Evolutionary conservation across 2,888 invertebrate species (phyloP), one percentile per base, ranked within the genome.

Genomic region (Lathronympha strigana): DNA sequence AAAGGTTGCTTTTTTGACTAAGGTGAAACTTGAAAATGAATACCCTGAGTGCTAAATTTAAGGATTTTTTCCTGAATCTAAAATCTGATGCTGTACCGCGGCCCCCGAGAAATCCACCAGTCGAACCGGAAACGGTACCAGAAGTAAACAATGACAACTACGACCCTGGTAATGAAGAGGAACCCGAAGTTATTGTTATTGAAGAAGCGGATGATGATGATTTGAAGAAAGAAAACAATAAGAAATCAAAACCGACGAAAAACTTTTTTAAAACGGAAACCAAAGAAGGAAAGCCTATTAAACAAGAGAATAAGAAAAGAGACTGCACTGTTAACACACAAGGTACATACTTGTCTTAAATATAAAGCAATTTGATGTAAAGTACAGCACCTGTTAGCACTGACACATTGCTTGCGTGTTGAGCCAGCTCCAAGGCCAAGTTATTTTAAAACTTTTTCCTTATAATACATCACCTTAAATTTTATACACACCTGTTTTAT

Each of bases 81-180:
- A 93, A 92, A 69, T 86, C 93, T 1, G 93, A 93, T 70, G 93
- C 93, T 8, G 83, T 88, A 40, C 93, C 93, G 0, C 86, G 86
- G 72, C 82, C 92, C 5, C 93, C 93, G 0, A 81, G 93, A 43
- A 74, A 80, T 33, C 71, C 70, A 21, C 71, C 69, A 38, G 71
- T 72, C 15, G 74, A 71, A n/a, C 70, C 73, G 21, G 69, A 71
- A 33, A 63, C 57, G 21, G 38, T 38, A 17, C 43, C 21, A 17
- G 57, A 63, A 17, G 63, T 64, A 57, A 58, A 64, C 53, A 60
- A 70, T 53, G 70, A 71, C n/a, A 67, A 73, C 15, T 71, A 73
- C 9, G 49, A 66, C n/a, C 23, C 53, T 17, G 28, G 31, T 21
- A 60, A 55, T 36, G 33, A 51, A 31, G 51, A 60, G 13, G 69